Evolutionary conservation across 1,140 invertebrate species (phyloP).

Genomic region (Littorina saxatilis): DNA sequence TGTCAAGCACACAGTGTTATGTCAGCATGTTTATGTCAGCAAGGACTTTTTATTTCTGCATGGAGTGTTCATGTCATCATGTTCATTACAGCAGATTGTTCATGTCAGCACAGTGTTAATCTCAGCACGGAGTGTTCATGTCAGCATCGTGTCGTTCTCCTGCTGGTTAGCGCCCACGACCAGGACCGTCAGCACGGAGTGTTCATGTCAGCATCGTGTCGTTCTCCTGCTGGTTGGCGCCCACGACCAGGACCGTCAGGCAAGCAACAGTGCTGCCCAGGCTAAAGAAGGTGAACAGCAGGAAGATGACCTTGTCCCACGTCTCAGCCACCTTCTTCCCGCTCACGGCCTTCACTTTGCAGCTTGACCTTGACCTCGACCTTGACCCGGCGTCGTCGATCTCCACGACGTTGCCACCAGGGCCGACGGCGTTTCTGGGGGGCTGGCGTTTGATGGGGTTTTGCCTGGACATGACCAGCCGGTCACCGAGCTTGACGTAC

Average conservation of each 20-base stretch:
- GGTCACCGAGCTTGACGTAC: not conserved
- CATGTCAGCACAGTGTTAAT: no score
- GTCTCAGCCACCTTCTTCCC: not conserved
- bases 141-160: not conserved
- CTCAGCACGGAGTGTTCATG: not conserved
- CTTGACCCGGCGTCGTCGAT: no score
- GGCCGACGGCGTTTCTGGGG: not conserved
- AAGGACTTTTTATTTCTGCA: not conserved
- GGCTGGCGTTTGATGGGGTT: not conserved
- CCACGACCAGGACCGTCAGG: not conserved
- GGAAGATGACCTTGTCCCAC: slow-evolving; percentile 11
- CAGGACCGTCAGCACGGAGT: not conserved
- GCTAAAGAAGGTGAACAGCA: slow-evolving; percentile 4
- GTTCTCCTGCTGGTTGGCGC: not conserved
- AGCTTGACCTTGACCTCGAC: no score
- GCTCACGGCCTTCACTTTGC: not conserved
- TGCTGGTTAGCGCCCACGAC: not conserved
- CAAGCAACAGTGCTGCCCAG: not conserved
- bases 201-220: not conserved
- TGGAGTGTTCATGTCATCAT: no score
- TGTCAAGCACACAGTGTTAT: not conserved
- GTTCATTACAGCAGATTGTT: no score
- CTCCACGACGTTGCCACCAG: not conserved
- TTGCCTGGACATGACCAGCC: not conserved
- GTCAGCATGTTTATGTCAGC: not conserved